Evolutionary conservation across 2,888 invertebrate genomes (phyloP), one percentile per base, ranked within the genome.

Genomic region (Syrphus vitripennis): DNA sequence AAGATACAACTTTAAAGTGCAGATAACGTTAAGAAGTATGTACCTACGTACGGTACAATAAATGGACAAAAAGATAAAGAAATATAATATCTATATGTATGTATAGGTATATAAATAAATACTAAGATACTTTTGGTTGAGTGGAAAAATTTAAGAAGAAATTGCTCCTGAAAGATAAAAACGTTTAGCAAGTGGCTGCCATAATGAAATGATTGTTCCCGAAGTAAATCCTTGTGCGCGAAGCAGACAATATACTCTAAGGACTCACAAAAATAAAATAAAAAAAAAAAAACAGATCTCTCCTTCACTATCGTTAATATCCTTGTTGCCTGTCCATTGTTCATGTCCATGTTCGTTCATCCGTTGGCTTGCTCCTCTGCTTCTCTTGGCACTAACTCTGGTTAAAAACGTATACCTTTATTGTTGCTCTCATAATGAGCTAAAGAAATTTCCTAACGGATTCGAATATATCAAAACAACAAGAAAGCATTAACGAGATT

Each of bases 151-250:
- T 80, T 72, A 48, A 69, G 31, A 76, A 63, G 76, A 84, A 80
- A 80, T 84, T 80, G 72, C 72, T 69, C 24, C 71, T 57, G 59
- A 84, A 77, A 84, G 84, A 84, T 84, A 80, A 84, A 84, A 80
- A 77, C 84, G 80, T 84, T 84, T 81, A 84, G 76, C 84, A 72
- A 80, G 76, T 84, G 84, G 69, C 76, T 81, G 72, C 65, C 67
- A 80, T 77, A 80, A 81, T 84, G 80, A 84, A 84, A 81, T 84
- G 67, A 80, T 84, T 84, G 84, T 77, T 81, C 67, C 37, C 34
- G 24, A 63, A 72, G 76, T 57, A 71, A 84, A 76, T 80, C 76
- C 71, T 77, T 77, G 72, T 72, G 34, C 34, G 80, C 55, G 45
- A 37, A 37, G 21, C 14, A 1, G 31, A 21, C 6, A 24, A 72